These are phyloP conservation scores for Erebia palarica DNA, from an alignment of 2,888 invertebrate species.

Conservation along the genomic window DNA sequence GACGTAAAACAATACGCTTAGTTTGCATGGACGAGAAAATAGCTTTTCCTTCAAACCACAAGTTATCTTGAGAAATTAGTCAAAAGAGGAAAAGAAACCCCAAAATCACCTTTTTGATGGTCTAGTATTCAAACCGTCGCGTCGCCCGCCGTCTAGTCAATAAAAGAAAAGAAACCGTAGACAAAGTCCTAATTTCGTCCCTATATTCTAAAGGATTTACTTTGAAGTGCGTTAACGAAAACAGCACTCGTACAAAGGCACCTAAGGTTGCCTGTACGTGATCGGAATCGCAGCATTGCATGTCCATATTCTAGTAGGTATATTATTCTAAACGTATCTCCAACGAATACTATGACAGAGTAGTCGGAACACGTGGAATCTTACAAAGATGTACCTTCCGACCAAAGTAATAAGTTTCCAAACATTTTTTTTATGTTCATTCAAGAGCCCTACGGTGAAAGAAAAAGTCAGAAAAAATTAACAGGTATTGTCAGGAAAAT, in stretches of 20 bases:
- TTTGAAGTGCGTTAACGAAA: conserved; percentile 36
- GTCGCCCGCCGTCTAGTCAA: background rate
- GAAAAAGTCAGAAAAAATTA: too few species aligned
- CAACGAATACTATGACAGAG: background rate
- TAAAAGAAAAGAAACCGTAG: background rate
- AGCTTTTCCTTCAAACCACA: too few species aligned
- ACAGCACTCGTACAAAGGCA: conserved; percentile 44
- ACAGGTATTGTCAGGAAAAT: too few species aligned
- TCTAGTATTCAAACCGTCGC: background rate
- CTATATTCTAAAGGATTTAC: conserved; percentile 9
- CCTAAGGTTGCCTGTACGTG: conserved; percentile 45
- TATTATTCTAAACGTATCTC: conserved; percentile 6
- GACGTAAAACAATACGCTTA: too few species aligned
- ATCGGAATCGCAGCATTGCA: conserved; percentile 38
- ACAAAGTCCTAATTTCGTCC: conserved; percentile 8
- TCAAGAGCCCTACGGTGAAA: too few species aligned
- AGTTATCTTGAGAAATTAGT: background rate
- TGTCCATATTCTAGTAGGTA: conserved; percentile 10
- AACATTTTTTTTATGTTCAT: too few species aligned
- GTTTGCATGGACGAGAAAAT: background rate
- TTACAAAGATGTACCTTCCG: background rate
- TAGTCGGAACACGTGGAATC: background rate
- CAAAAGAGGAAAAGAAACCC: background rate
- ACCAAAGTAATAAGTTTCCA: background rate
- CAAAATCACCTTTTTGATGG: background rate